Evolutionary conservation across 2,797 vertebrate genomes (phyloP).

Genomic region (Enteromius fasciolatus): DNA sequence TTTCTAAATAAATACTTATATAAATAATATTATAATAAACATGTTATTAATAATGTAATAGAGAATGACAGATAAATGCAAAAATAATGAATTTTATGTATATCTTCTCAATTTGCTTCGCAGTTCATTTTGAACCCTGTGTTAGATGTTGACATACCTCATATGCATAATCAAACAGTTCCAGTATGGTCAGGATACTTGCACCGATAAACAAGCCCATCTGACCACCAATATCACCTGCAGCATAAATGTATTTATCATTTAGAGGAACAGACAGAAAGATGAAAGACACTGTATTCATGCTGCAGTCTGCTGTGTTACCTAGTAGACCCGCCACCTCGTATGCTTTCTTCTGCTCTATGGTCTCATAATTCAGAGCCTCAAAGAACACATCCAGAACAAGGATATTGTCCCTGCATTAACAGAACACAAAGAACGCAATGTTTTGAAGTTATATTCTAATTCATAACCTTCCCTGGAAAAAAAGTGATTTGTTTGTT

Average conservation of each 20-base stretch:
- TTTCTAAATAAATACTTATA: too few species aligned
- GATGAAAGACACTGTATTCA: not conserved
- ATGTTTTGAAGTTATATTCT: not conserved
- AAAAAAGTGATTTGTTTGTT: not conserved
- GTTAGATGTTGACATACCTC: conserved; percentile 79
- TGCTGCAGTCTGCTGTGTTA: conserved; percentile 67
- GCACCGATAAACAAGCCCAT: conserved; percentile 99
- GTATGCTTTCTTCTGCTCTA: conserved; percentile 98
- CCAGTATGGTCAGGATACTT: conserved; percentile 95
- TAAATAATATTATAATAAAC: too few species aligned
- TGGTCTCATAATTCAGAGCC: conserved; percentile 97
- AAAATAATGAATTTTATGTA: not conserved
- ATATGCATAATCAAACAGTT: conserved; percentile 96
- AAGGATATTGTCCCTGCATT: conserved; percentile 92
- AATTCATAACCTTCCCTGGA: not conserved
- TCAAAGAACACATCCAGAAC: conserved; percentile 99
- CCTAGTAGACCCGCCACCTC: conserved; percentile 96
- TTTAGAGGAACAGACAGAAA: not conserved
- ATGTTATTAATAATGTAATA: not conserved
- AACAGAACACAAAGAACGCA: conserved; percentile 9
- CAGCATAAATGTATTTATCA: conserved; percentile 38
- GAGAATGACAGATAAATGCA: not conserved
- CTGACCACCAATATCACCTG: conserved; percentile 98
- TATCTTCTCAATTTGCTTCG: not conserved
- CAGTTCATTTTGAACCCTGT: not conserved